Conservation (phyloP, 2,113 vertebrate genomes). For the Rhadina sibilatrix region DNA sequence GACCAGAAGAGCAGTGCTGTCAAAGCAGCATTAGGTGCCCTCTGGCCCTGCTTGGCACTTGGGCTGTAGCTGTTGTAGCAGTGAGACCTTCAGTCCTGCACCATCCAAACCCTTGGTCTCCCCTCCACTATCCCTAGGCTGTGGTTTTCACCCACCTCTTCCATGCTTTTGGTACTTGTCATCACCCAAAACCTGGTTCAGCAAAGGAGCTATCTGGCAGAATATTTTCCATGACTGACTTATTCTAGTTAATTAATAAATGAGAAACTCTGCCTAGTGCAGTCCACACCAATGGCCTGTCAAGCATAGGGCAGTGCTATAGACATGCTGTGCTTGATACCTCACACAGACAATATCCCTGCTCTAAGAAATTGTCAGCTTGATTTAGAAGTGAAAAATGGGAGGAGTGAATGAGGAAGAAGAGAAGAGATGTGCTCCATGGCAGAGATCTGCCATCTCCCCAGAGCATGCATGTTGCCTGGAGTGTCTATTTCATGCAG, state of each 20-base stretch:
- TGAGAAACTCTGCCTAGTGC: not conserved
- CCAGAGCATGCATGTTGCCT: not conserved
- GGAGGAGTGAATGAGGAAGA: not conserved
- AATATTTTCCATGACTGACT: not conserved
- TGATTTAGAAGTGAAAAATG: not conserved
- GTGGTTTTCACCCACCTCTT: not conserved
- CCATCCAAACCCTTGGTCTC: not conserved
- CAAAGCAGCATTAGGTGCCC: not conserved
- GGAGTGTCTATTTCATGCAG: not conserved
- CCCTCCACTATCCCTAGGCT: not conserved
- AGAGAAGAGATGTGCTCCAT: not conserved
- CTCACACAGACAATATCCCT: not conserved
- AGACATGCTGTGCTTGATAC: not conserved
- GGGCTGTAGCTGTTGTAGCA: not conserved
- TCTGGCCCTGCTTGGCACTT: fast-evolving
- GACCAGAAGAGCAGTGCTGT: not conserved
- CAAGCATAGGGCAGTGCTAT: not conserved
- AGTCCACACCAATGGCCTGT: not conserved
- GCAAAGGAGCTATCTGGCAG: not conserved
- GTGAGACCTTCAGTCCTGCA: not conserved
- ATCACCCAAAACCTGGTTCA: not conserved
- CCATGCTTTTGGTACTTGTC: not conserved
- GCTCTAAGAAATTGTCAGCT: not conserved
- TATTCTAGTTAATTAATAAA: not conserved
- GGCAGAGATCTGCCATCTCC: not conserved